Evolutionary conservation across 2,888 invertebrate species (phyloP), one percentile per base, ranked within the genome.

Genomic region (Carabus problematicus): DNA sequence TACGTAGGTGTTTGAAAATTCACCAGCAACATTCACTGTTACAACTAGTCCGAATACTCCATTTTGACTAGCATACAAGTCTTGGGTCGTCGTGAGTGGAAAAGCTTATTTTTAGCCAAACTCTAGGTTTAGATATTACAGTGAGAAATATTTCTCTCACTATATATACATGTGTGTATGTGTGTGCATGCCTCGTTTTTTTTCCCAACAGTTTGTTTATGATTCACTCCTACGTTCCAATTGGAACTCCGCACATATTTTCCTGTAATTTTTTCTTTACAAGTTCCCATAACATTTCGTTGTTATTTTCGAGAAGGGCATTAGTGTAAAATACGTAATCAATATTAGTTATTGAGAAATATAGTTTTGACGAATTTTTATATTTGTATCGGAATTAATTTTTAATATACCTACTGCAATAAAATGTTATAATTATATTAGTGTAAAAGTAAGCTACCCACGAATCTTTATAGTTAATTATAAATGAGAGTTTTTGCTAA

Each of bases 151-250:
- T 49, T 49, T 47, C 29, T 45, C 39, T 43, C 47, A 49, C 40
- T 39, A 3, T 62, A 42, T 62, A 18, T n/a, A 12, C 8, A 7
- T 14, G 12, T n/a, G 47, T 47, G 47, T 52, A 16, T 18, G 52
- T 52, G 16, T 18, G 52, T 18, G 9, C 14, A 16, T 14, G 19
- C 16, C 11, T 16, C 18, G 52, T 52, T 52, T 18, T 18, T 49
- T 52, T 52, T 8, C 11, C 49, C 19, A 52, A 52, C 52, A 14
- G 52, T 52, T 54, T 63, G 19, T 55, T 54, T 56, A 56, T 64
- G 64, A 64, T 47, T 64, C 64, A 64, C 55, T 43, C 63, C 54
- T 63, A 63, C 63, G 59, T 59, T 41, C 42, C 39, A 42, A 42
- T 59, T 59, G 16, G 42, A 59, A 59, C 59, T 41, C 42, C n/a